These are phyloP conservation scores for Argyresthia goedartella DNA, from an alignment of 2,888 invertebrate genomes.

Conservation along the genomic window DNA sequence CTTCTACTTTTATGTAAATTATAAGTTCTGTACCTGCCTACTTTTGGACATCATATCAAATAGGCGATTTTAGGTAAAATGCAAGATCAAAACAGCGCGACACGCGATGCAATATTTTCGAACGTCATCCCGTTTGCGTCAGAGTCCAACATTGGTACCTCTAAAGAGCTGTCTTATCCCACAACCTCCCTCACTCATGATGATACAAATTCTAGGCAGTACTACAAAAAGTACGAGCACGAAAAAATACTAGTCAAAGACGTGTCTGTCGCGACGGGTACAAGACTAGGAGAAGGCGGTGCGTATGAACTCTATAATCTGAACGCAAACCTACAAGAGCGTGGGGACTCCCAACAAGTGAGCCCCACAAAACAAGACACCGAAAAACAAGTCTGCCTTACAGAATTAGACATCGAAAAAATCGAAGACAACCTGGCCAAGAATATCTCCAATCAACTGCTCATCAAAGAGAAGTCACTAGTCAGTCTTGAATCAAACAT, in stretches of 20 bases:
- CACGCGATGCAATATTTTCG: not conserved
- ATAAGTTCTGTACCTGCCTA: too few species aligned
- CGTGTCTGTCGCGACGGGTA: slow-evolving; percentile 10
- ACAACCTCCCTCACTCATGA: too few species aligned
- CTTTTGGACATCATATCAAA: too few species aligned
- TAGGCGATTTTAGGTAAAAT: too few species aligned
- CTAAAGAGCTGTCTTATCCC: too few species aligned
- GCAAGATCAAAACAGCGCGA: too few species aligned
- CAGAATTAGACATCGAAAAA: slow-evolving; percentile 33
- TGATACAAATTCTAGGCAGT: slow-evolving; percentile 14
- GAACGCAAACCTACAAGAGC: not conserved
- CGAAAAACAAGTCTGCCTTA: slow-evolving; percentile 21
- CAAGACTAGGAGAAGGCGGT: slow-evolving; percentile 7
- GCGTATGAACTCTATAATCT: too few species aligned
- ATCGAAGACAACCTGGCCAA: slow-evolving; percentile 35
- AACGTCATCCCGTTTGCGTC: too few species aligned
- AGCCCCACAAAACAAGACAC: slow-evolving; percentile 26
- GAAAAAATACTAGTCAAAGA: slow-evolving; percentile 47
- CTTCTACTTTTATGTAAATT: too few species aligned
- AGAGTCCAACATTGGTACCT: too few species aligned
- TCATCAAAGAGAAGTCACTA: slow-evolving; percentile 27
- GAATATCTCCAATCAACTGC: slow-evolving; percentile 38
- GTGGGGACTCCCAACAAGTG: not conserved
- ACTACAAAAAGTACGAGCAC: slow-evolving; percentile 44
- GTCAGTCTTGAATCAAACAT: slow-evolving; percentile 43